Conservation (phyloP, 1,140 invertebrate genomes). For the Alviniconcha marisindica region DNA sequence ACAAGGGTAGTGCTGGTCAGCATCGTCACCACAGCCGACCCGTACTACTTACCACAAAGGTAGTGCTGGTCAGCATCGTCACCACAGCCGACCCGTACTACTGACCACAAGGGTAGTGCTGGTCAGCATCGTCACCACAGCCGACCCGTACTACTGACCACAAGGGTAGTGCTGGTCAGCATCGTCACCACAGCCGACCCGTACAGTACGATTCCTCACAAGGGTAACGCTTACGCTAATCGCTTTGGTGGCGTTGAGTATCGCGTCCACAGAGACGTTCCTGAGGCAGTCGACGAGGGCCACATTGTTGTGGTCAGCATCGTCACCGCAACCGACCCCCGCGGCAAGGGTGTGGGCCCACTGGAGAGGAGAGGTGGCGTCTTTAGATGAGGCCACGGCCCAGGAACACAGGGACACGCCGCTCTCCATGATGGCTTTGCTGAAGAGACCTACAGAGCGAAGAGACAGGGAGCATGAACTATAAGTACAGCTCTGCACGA, state of each 20-base stretch:
- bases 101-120: too few species aligned
- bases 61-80: too few species aligned
- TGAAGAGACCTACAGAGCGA: constrained; percentile 39
- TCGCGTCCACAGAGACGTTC: not conserved
- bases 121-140: too few species aligned
- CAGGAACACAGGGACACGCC: constrained; percentile 35
- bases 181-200: too few species aligned
- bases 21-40: too few species aligned
- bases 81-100: too few species aligned
- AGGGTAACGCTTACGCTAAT: not conserved
- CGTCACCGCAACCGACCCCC: not conserved
- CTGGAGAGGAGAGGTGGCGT: not conserved
- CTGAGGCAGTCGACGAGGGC: constrained; percentile 6
- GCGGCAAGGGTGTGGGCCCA: not conserved
- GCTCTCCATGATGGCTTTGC: constrained; percentile 40
- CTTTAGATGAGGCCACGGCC: not conserved
- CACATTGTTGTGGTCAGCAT: not conserved
- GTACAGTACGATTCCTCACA: too few species aligned
- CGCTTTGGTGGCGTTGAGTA: not conserved
- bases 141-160: too few species aligned
- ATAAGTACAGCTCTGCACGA: constrained; percentile 40
- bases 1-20: too few species aligned
- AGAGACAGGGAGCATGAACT: constrained; percentile 44
- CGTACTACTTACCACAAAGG: too few species aligned
- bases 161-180: too few species aligned